Conservation (phyloP, 2,113 vertebrate genomes). For the Psammodynastes pulverulentus region DNA sequence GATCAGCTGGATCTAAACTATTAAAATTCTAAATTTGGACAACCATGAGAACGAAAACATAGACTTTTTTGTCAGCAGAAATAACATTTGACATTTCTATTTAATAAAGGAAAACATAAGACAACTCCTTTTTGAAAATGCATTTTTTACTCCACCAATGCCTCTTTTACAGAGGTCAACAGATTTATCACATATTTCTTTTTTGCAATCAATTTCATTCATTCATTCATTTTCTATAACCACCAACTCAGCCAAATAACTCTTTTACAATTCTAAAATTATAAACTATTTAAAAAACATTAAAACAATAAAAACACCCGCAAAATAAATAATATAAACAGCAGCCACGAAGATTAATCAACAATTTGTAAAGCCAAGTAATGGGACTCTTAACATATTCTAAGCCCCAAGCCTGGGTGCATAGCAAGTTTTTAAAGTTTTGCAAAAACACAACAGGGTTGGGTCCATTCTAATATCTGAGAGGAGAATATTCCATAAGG, state of each 20-base stretch:
- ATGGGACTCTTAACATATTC: not conserved
- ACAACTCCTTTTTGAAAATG: not conserved
- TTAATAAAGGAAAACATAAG: not conserved
- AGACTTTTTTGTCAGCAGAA: not conserved
- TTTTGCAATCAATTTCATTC: not conserved
- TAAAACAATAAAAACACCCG: not conserved
- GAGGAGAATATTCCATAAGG: not conserved
- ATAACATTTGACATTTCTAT: not conserved
- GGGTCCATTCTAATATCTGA: not conserved
- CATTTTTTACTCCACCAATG: not conserved
- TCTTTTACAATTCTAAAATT: not conserved
- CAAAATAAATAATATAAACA: not conserved
- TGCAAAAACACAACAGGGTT: not conserved
- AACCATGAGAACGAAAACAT: not conserved
- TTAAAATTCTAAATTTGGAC: not conserved
- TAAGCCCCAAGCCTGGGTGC: not conserved
- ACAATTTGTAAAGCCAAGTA: not conserved
- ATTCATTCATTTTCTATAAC: not conserved
- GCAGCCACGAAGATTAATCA: not conserved
- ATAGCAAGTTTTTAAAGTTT: not conserved
- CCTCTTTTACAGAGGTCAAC: not conserved
- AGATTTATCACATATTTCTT: too few species aligned
- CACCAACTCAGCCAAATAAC: not conserved
- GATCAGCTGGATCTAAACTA: not conserved
- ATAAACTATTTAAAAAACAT: not conserved